Evolutionary conservation across 1,140 invertebrate species (phyloP).

Genomic region (Apis florea): DNA sequence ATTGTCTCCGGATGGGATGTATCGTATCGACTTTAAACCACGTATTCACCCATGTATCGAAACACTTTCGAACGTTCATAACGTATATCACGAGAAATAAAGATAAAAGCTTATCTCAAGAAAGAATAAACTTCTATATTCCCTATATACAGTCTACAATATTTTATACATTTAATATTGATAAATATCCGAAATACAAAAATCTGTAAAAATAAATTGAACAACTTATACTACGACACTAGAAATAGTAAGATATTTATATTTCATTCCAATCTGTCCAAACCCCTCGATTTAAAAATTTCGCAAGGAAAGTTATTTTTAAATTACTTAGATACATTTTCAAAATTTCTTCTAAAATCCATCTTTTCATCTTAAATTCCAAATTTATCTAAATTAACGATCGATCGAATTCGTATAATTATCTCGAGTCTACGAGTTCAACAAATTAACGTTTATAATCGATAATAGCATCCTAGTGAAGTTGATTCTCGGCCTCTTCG

Average conservation of each 20-base stretch:
- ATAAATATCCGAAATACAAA: no score
- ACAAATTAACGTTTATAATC: slow-evolving; percentile 24
- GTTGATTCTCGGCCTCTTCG: neutral
- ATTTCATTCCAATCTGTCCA: no score
- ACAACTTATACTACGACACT: no score
- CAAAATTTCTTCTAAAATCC: no score
- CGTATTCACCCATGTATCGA: neutral
- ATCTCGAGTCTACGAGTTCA: neutral
- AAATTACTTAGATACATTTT: no score
- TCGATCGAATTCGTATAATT: neutral
- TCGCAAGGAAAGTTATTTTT: no score
- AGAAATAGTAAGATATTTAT: no score
- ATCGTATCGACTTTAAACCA: neutral
- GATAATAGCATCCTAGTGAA: neutral
- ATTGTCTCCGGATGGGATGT: neutral
- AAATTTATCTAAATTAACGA: neutral
- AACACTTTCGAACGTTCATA: neutral
- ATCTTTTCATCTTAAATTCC: no score
- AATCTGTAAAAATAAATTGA: no score
- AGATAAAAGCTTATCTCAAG: neutral
- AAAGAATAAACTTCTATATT: neutral
- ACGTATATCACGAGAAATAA: neutral
- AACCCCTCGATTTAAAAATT: no score
- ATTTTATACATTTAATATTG: no score
- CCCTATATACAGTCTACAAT: no score